A percentile compares a stretch with the other conserved stretches of the same genome.
Conservation (phyloP, 2,797 vertebrate genomes). For the Scolopax bukidnonensis region DNA sequence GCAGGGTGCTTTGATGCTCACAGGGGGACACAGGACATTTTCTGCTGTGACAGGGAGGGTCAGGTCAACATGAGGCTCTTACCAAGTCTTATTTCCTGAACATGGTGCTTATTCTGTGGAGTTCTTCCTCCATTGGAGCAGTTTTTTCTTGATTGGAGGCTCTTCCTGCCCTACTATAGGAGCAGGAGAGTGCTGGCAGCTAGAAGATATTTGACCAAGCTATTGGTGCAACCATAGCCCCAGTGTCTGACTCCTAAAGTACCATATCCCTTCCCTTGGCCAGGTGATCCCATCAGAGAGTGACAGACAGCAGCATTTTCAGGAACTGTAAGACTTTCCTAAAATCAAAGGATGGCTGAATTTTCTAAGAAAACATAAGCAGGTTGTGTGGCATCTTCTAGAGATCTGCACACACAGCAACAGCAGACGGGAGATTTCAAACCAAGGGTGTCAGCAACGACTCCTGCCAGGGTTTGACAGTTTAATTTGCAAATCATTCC, state of each 20-base stretch:
- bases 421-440: slow-evolving; percentile 30
- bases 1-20: neutral
- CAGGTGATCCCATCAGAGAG: neutral
- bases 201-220: neutral
- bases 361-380: neutral
- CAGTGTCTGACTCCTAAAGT: neutral
- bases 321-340: neutral
- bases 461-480: slow-evolving; percentile 45
- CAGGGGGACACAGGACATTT: neutral
- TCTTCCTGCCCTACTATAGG: neutral
- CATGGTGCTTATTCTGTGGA: neutral
- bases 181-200: neutral
- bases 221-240: neutral
- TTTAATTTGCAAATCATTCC: slow-evolving; percentile 69
- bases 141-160: neutral
- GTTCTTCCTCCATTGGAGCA: neutral
- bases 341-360: neutral
- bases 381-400: slow-evolving; percentile 6
- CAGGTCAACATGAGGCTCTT: neutral
- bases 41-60: neutral
- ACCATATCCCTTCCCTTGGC: neutral
- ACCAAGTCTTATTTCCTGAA: neutral
- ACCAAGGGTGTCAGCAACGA: neutral
- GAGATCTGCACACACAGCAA: neutral
- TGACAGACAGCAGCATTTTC: neutral